Conservation (phyloP, 2,888 invertebrate species). For the Eudasyphora cyanicolor region DNA sequence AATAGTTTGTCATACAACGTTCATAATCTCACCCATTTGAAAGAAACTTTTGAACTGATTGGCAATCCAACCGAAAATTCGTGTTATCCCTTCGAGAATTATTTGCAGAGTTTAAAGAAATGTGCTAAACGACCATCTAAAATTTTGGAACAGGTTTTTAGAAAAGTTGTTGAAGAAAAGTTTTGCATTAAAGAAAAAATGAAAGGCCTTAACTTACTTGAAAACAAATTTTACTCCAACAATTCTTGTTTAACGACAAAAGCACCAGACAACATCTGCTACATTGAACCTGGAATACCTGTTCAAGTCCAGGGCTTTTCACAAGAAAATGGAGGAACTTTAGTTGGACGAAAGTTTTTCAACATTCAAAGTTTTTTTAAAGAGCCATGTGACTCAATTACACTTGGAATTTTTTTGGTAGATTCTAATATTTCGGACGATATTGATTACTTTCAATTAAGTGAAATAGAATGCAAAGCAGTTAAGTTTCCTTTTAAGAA, state of each 20-base stretch:
- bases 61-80: constrained; percentile 13
- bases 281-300: constrained; percentile 30
- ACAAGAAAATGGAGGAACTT: background rate
- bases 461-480: constrained; percentile 45
- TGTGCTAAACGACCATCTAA: background rate
- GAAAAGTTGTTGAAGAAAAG: constrained; percentile 43
- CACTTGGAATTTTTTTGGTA: background rate
- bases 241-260: constrained; percentile 3
- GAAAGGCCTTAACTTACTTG: background rate
- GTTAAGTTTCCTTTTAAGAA: constrained; percentile 41
- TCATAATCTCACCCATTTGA: background rate
- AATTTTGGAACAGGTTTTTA: constrained; percentile 33
- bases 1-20: background rate
- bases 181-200: constrained; percentile 21
- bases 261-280: background rate
- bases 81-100: constrained; percentile 34
- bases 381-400: too few species aligned
- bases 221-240: background rate
- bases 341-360: background rate
- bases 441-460: constrained; percentile 46
- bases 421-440: constrained; percentile 31
- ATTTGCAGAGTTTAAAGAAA: constrained; percentile 42
- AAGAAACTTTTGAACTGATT: background rate
- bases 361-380: too few species aligned
- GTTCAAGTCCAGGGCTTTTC: constrained; percentile 7